These are phyloP conservation scores for Pollimyrus isidori DNA, from an alignment of 2,113 vertebrate genomes.

Conservation along the genomic window DNA sequence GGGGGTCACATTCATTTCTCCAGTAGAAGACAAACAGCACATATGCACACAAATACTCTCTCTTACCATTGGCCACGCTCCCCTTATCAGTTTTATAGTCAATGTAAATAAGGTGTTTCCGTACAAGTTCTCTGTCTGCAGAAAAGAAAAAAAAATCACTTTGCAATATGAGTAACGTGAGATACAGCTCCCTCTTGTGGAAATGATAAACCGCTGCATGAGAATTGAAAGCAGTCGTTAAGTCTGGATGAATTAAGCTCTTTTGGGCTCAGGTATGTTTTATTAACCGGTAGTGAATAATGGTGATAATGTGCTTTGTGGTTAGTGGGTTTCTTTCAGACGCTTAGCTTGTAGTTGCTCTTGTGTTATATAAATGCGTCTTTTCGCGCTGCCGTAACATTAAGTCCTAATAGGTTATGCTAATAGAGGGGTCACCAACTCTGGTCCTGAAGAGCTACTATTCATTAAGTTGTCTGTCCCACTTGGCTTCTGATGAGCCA, in stretches of 20 bases:
- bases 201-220: neutral
- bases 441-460: no score
- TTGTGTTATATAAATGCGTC: neutral
- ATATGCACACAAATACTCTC: neutral
- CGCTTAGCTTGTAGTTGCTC: neutral
- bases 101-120: constrained; percentile 88
- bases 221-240: neutral
- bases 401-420: neutral
- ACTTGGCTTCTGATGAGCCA: no score
- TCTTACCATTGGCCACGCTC: constrained; percentile 86
- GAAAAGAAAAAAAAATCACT: constrained; percentile 16
- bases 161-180: neutral
- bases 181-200: neutral
- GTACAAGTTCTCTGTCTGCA: constrained; percentile 88
- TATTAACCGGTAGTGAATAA: neutral
- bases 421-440: no score
- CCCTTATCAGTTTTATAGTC: constrained; percentile 97
- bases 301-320: neutral
- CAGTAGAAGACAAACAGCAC: neutral
- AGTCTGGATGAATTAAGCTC: neutral
- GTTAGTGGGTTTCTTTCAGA: neutral
- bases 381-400: neutral
- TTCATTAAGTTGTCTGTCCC: no score
- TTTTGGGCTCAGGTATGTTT: neutral
- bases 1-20: neutral